Evolutionary conservation across 1,140 invertebrate genomes (phyloP), one percentile per base, ranked within the genome.

Genomic region (Drosophila nebulosa): DNA sequence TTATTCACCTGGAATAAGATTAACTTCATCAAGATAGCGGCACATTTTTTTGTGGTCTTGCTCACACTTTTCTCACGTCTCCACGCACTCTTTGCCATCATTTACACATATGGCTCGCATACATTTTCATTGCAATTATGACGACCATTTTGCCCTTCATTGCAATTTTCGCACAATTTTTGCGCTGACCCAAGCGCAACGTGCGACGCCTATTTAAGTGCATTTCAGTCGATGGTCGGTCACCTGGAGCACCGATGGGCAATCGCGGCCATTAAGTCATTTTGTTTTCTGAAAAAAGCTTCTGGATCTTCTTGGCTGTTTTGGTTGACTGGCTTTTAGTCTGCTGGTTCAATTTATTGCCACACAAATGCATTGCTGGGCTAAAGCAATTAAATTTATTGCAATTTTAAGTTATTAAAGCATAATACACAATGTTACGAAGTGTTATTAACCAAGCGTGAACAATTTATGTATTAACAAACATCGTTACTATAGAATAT

Each of bases 231-330:
- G 21, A 42, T 18, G 30, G 30, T 32, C 30, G 30, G 39, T 42
- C 39, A 42, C 39, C 39, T 42, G 14, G 18, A 46, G 39, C n/a
- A 46, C 39, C 30, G 1, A 10, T 18, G 16, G 39, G 81, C 80
- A 86, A 85, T 85, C 78, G 80, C 76, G 66, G 79, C 83, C 83
- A 88, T 88, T 88, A 88, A 88, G 84, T 88, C 83, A 88, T 88
- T 88, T 88, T 83, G 79, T 83, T 88, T 88, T 84, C 84, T 83
- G 84, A 66, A 67, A 84, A 84, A 88, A 79, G 88, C 89, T 78
- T 83, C 78, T n/a, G 83, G 78, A 88, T 88, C 84, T 88, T 88
- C 88, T 88, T 88, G 81, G 81, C 79, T 64, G 67, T 22, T 9
- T 7, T 51, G 22, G 14, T 32, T 46, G 26, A 55, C 30, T 18